Percentiles rank a stretch among this genome's conserved stretches.
These are phyloP conservation scores for Cheilosia impressa DNA, from an alignment of 2,888 invertebrate genomes.

Conservation along the genomic window DNA sequence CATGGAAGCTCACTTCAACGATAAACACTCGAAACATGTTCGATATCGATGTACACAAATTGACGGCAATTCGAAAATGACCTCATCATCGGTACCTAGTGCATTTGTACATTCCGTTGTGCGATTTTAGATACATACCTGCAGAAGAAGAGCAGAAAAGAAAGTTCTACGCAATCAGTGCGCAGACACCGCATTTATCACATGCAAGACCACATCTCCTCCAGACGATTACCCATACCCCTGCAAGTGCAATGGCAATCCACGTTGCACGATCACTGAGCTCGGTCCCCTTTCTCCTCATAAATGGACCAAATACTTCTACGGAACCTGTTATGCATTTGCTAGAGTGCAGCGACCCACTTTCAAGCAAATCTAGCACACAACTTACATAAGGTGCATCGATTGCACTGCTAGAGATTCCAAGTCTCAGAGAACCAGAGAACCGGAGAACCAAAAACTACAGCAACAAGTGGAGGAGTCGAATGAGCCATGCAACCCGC, in stretches of 20 bases:
- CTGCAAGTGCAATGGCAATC: slow-evolving; percentile 14
- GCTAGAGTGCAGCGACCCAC: slow-evolving; percentile 13
- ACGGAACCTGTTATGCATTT: slow-evolving; percentile 4
- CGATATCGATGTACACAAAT: neutral
- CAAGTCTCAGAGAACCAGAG: neutral
- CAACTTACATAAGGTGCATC: slow-evolving; percentile 9
- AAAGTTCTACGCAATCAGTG: slow-evolving; percentile 4
- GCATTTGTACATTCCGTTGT: slow-evolving; percentile 7
- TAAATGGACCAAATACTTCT: neutral
- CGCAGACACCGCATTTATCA: neutral
- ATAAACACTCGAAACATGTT: neutral
- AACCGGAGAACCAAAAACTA: neutral
- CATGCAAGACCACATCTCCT: neutral
- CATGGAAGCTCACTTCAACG: too few species aligned
- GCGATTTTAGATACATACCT: neutral
- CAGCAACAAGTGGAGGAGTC: slow-evolving; percentile 59
- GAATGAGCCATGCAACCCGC: neutral
- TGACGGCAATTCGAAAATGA: neutral
- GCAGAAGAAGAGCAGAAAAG: slow-evolving; percentile 17
- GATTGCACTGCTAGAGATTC: neutral
- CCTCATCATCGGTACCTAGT: neutral
- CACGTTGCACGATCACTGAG: neutral
- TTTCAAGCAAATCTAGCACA: slow-evolving; percentile 18
- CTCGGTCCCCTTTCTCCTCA: neutral
- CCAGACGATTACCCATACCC: neutral